Percentiles rank a stretch among this genome's conserved stretches.
These are phyloP conservation scores for Microctonus aethiopoides DNA, from an alignment of 2,888 invertebrate genomes.

Conservation along the genomic window DNA sequence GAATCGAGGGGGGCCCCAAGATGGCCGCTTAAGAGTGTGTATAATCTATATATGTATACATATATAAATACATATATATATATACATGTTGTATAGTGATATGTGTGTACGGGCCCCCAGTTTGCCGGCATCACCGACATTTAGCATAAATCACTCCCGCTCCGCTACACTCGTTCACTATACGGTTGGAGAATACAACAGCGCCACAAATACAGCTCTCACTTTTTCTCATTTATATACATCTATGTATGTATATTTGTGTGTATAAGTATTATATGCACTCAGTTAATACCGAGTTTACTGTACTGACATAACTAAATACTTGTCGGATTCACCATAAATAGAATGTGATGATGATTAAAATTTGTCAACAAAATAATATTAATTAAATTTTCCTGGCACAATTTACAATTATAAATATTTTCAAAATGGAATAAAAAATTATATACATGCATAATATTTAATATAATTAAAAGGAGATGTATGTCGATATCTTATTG, in stretches of 20 bases:
- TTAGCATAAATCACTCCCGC: conserved; percentile 66
- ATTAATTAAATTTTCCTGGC: no score
- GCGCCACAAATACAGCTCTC: conserved; percentile 22
- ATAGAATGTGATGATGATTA: background rate
- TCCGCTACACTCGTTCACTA: conserved; percentile 45
- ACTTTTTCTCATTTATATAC: background rate
- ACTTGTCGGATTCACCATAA: background rate
- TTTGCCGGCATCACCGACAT: conserved; percentile 59
- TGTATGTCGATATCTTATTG: conserved; percentile 36
- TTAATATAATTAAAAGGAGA: background rate
- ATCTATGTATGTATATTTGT: background rate
- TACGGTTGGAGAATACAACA: conserved; percentile 25
- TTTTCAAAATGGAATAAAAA: no score
- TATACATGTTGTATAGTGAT: no score
- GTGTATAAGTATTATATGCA: background rate
- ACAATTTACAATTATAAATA: no score
- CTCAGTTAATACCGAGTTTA: background rate
- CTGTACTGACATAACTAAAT: background rate
- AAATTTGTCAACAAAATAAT: background rate
- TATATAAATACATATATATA: no score
- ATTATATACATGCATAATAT: background rate
- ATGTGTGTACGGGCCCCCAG: conserved; percentile 52
- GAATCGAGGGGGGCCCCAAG: conserved; percentile 52
- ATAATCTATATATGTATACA: background rate
- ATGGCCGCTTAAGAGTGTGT: conserved; percentile 53